Conservation (phyloP, 2,113 vertebrate genomes). For the Thinocorus orbignyianus region DNA sequence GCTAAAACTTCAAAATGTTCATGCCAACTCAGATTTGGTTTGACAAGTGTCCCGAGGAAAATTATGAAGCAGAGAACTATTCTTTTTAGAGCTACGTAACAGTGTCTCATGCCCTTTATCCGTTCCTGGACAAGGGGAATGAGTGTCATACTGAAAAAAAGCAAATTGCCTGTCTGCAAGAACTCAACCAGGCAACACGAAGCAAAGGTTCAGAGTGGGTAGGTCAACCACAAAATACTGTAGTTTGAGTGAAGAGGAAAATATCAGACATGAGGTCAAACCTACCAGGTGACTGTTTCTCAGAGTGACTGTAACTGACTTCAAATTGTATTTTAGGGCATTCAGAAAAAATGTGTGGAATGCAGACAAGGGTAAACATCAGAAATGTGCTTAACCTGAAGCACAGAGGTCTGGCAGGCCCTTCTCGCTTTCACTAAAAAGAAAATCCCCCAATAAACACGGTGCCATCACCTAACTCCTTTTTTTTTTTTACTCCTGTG, state of each 20-base stretch:
- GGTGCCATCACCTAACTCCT: background rate
- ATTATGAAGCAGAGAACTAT: background rate
- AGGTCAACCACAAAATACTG: background rate
- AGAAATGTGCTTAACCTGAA: conserved; percentile 34
- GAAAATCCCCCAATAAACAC: background rate
- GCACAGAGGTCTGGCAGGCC: conserved; percentile 19
- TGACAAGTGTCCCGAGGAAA: background rate
- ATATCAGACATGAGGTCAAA: conserved; percentile 12
- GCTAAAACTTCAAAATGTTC: background rate
- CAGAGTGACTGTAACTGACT: background rate
- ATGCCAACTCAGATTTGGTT: background rate
- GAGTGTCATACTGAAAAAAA: background rate
- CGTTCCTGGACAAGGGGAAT: background rate
- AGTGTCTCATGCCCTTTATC: background rate
- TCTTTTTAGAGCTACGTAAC: background rate
- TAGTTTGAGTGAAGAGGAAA: background rate
- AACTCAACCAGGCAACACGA: background rate
- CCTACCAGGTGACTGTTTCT: background rate
- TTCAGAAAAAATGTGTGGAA: conserved; percentile 34
- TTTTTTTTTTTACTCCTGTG: background rate
- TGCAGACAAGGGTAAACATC: conserved; percentile 58
- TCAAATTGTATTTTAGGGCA: conserved; percentile 45
- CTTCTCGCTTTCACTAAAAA: background rate
- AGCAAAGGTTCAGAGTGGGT: background rate
- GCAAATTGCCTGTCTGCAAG: background rate